Conservation (phyloP, 30 jellyfish, hydroid and myxozoan genomes). For the Chrysaora quinquecirrha region DNA sequence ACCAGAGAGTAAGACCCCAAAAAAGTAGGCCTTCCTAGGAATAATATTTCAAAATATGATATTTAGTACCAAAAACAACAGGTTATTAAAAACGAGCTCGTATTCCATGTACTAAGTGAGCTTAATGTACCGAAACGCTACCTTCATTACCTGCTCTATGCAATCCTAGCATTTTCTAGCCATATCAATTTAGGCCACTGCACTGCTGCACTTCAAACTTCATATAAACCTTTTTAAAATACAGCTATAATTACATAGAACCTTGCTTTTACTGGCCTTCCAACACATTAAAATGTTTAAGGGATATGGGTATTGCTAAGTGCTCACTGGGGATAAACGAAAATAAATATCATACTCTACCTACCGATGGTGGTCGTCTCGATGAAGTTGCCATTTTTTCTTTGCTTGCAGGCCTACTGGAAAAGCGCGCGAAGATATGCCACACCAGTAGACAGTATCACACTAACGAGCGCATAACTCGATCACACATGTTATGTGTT, state of each 20-base stretch:
- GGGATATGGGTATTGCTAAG: not conserved
- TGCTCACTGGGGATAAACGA: not conserved
- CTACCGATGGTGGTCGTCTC: not conserved
- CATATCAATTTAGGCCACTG: not conserved
- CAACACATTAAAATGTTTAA: not conserved
- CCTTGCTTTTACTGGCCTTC: not conserved
- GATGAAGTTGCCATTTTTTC: not conserved
- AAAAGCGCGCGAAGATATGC: not conserved
- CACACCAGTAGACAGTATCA: not conserved
- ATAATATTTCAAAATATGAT: not conserved
- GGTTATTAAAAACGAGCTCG: not conserved
- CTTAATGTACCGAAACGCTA: not conserved
- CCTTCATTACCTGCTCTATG: not conserved
- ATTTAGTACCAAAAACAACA: not conserved
- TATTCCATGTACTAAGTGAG: not conserved
- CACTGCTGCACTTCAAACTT: constrained; percentile 1
- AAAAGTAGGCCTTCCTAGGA: not conserved
- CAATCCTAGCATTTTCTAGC: not conserved
- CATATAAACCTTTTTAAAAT: not conserved
- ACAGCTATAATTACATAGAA: not conserved
- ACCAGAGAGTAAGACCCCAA: constrained; percentile 1
- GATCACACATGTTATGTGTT: not conserved
- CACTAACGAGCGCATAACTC: not conserved
- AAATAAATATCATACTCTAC: not conserved
- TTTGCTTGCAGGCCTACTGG: not conserved